Percentiles rank a stretch among this genome's conserved stretches.
Evolutionary conservation across 2,113 vertebrate genomes (phyloP).

Genomic region (Gallinago undulata): DNA sequence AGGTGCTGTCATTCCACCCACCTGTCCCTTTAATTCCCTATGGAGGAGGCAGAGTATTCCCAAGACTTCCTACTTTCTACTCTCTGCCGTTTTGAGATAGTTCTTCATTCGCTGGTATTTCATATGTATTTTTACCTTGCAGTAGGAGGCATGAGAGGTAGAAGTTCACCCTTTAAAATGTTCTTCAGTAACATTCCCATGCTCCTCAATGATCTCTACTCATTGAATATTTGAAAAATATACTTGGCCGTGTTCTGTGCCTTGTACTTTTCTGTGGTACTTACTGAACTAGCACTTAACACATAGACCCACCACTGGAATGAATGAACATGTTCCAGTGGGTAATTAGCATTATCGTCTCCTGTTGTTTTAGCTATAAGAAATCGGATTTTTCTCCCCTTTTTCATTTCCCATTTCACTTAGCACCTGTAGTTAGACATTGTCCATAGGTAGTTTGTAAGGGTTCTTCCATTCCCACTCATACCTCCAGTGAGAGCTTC

Average conservation of each 20-base stretch:
- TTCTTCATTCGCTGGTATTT: neutral
- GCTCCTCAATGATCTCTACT: neutral
- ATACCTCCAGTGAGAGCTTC: neutral
- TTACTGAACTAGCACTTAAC: neutral
- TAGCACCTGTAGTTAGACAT: neutral
- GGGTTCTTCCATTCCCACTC: neutral
- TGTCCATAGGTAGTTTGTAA: neutral
- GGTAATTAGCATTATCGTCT: neutral
- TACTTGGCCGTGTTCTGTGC: fast-evolving
- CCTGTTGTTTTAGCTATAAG: neutral
- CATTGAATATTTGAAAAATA: neutral
- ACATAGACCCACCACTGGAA: neutral
- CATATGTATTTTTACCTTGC: neutral
- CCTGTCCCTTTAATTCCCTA: neutral
- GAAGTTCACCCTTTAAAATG: neutral
- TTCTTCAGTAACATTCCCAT: neutral
- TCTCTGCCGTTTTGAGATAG: neutral
- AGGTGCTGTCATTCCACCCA: fast-evolving
- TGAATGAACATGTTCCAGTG: neutral
- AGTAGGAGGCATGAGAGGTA: neutral
- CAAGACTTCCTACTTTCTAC: neutral
- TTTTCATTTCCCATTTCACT: neutral
- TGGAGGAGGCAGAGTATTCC: neutral
- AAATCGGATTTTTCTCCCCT: neutral
- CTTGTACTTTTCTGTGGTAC: neutral